Percentiles rank a stretch among this genome's conserved stretches.
phyloP scores from a whole-genome alignment of 2,113 vertebrate genomes.

The Paratilapia polleni region DNA sequence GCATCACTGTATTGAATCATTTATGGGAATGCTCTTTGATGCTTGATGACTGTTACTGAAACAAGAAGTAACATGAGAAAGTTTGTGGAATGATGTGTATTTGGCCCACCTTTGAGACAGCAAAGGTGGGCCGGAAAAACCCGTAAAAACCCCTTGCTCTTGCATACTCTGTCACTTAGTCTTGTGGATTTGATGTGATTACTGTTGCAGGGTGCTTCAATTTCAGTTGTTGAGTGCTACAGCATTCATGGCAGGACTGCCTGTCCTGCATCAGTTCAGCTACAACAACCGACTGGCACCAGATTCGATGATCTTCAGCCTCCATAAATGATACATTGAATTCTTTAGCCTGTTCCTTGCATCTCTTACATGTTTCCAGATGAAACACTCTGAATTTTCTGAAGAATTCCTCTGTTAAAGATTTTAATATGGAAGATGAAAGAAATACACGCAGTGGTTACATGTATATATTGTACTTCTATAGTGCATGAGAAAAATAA shows the following conservation, averaged over 20 bases:
- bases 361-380: conserved; percentile 11
- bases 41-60: conserved; percentile 28
- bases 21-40: conserved; percentile 40
- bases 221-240: background rate
- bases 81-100: conserved; percentile 48
- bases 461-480: background rate
- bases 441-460: background rate
- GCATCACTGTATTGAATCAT: background rate
- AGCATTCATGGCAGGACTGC: background rate
- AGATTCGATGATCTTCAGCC: conserved; percentile 1
- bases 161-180: conserved; percentile 9
- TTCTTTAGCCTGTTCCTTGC: background rate
- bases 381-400: conserved; percentile 1
- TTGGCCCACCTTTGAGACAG: conserved; percentile 35
- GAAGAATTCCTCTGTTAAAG: background rate
- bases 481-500: background rate
- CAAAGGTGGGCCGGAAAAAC: too few species aligned
- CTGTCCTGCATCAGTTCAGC: background rate
- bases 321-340: background rate
- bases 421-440: background rate
- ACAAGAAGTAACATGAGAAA: conserved; percentile 18
- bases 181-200: background rate
- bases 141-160: conserved; percentile 49
- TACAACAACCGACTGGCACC: background rate
- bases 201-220: background rate